Conservation (phyloP, 2,888 invertebrate species). For the Poecilus cupreus region DNA sequence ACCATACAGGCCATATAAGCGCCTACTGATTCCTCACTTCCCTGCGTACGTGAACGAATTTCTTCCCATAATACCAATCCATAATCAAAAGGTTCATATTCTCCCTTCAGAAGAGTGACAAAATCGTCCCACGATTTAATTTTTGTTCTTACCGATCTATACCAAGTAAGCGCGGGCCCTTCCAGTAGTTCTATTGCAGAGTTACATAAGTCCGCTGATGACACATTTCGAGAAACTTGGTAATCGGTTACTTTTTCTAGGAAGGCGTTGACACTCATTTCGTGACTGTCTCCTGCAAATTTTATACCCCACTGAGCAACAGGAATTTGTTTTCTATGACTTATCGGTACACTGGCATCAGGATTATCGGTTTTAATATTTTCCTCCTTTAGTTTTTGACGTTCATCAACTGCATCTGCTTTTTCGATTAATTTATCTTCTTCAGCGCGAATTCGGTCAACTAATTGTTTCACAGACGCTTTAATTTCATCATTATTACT, state of each 20-base stretch:
- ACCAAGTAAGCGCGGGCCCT: not conserved
- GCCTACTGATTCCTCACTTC: not conserved
- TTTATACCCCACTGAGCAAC: not conserved
- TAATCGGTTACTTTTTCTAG: constrained; percentile 60
- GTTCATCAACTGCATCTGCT: not conserved
- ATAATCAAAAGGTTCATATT: not conserved
- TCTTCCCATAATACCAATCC: not conserved
- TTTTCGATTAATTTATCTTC: not conserved
- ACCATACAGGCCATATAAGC: not conserved
- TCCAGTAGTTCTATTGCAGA: not conserved
- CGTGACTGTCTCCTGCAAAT: not conserved
- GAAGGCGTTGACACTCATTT: constrained; percentile 54
- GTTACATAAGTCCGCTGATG: constrained; percentile 51
- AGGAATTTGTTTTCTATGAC: constrained; percentile 1
- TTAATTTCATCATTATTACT: not conserved
- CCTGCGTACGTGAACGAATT: no score
- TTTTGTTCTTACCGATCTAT: not conserved
- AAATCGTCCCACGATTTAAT: not conserved
- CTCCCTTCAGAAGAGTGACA: not conserved
- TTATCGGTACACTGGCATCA: not conserved
- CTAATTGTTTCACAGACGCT: not conserved
- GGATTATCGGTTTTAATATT: not conserved
- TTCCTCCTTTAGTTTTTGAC: not conserved
- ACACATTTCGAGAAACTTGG: constrained; percentile 57
- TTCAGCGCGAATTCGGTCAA: not conserved